Base-by-base conservation (phyloP, 2,113 vertebrate species). In the Ictalurus punctatus region DNA sequence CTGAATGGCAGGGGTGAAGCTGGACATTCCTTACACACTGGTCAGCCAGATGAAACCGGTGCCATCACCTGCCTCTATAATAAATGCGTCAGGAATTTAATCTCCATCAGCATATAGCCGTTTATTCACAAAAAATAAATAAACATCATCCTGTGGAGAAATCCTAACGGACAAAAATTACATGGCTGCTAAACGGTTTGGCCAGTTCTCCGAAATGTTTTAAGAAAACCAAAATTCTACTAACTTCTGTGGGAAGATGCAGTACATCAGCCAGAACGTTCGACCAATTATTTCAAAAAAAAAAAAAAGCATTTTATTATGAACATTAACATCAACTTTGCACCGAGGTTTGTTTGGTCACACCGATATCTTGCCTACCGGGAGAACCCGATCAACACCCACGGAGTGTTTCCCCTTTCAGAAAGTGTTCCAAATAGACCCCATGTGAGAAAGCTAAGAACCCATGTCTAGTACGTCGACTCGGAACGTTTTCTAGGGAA, bases 11-110 rank as follows among this genome's bases (percentile, higher is more conserved):
- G 5, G 17, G 88, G 83, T 34, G 34, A 84, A 74, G 61, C 61
- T 83, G 81, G 87, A 83, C 69, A 58, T 90, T 88, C 82, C 84
- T 88, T 86, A 84, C 84, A 81, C 76, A 84, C 65, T 74, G 74
- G 21, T 58, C 78, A 86, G 34, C 21, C 83, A 34, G 67, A 83
- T 58, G 30, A 90, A 58, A 90, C 82, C 48, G 37, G 37, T n/a
- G 27, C 63, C 61, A 40, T 48, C 21, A 90, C 44, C 83, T 67
- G 78, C 61, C 54, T 83, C 52, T 83, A 87, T 56, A 82, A 87
- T 82, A 69, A 87, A 79, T 79, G 58, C 12, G 1, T 78, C 21
- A 23, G 44, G 17, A 59, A 76, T 84, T 69, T 52, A 84, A 52
- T 69, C 14, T 67, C 27, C 63, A 56, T 54, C 44, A 30, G 14